Evolutionary conservation across 1,140 invertebrate species (phyloP).

Genomic region (Zaprionus kolodkinae): DNA sequence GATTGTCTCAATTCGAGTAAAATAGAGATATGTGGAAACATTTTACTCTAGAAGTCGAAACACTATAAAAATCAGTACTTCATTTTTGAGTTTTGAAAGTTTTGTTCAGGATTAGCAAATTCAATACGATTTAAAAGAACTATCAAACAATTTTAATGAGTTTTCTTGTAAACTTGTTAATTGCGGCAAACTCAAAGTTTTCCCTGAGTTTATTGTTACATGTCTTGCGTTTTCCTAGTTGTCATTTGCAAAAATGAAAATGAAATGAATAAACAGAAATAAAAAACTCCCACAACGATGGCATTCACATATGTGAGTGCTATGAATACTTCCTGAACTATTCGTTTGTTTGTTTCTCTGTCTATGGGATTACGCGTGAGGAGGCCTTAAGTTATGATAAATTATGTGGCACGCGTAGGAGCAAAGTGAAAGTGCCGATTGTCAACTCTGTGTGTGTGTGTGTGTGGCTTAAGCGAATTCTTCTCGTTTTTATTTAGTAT

Average conservation of each 20-base stretch:
- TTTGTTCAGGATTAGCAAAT: background rate
- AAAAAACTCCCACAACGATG: constrained; percentile 62
- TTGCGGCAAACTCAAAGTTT: background rate
- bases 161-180: background rate
- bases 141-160: background rate
- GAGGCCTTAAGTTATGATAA: constrained; percentile 66
- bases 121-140: background rate
- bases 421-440: constrained; percentile 68
- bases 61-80: too few relatives aligned
- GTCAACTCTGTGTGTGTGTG: constrained; percentile 28
- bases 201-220: background rate
- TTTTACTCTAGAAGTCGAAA: too few relatives aligned
- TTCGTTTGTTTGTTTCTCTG: constrained; percentile 24
- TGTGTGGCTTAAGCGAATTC: constrained; percentile 53
- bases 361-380: constrained; percentile 36
- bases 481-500: constrained; percentile 44
- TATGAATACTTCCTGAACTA: constrained; percentile 48
- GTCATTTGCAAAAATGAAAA: constrained; percentile 54
- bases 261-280: background rate
- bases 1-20: too few relatives aligned
- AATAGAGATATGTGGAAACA: too few relatives aligned
- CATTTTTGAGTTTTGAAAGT: too few relatives aligned
- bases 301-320: constrained; percentile 17
- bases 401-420: constrained; percentile 53
- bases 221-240: constrained; percentile 62